Conservation (phyloP, 2,797 vertebrate species). For the Acanthiza pusilla region DNA sequence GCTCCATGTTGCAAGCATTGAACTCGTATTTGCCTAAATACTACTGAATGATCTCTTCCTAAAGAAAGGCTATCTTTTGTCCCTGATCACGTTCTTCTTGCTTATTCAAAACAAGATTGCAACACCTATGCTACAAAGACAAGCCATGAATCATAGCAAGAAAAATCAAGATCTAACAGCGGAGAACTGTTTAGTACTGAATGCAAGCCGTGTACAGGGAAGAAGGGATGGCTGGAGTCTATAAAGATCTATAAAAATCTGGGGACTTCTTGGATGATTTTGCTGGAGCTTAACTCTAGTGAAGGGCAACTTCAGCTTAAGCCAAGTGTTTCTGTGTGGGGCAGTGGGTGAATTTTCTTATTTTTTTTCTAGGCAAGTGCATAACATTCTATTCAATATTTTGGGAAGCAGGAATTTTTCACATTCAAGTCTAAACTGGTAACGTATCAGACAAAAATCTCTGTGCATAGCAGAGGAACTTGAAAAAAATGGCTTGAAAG, state of each 20-base stretch:
- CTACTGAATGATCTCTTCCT: no score
- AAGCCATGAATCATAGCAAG: background rate
- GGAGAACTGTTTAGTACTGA: background rate
- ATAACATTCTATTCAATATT: background rate
- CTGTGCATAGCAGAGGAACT: background rate
- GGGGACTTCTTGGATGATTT: background rate
- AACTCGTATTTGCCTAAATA: no score
- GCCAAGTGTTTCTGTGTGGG: background rate
- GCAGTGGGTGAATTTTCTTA: background rate
- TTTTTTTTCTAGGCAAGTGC: background rate
- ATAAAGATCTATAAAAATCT: background rate
- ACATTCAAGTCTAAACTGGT: background rate
- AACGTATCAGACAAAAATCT: background rate
- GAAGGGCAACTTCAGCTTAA: background rate
- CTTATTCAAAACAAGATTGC: no score
- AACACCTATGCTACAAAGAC: background rate
- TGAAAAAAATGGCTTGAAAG: background rate
- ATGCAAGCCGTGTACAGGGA: background rate
- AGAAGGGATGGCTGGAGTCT: background rate
- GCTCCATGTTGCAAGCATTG: no score
- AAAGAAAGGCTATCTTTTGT: no score
- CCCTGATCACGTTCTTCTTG: no score
- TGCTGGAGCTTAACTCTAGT: background rate
- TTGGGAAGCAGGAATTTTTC: background rate
- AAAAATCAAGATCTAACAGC: background rate